Evolutionary conservation across 2,113 vertebrate genomes (phyloP).

Genomic region (Mobula hypostoma): DNA sequence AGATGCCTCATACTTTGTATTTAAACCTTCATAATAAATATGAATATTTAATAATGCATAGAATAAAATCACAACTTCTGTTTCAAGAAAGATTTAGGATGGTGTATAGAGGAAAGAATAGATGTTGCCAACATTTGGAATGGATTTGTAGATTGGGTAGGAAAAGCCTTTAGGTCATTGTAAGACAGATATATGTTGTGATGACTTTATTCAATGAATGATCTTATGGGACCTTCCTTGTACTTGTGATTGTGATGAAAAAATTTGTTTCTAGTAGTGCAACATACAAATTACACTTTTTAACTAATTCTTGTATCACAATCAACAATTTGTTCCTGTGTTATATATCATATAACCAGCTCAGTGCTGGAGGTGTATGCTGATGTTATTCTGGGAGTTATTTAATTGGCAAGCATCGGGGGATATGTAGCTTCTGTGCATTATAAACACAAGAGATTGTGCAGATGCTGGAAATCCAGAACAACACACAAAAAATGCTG

Average conservation of each 20-base stretch:
- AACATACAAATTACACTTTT: background rate
- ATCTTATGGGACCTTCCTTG: background rate
- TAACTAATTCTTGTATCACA: background rate
- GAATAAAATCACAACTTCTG: background rate
- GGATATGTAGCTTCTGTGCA: background rate
- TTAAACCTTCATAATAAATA: background rate
- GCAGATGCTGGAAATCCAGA: too few relatives aligned
- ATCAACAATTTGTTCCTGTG: background rate
- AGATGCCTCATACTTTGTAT: background rate
- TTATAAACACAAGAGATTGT: background rate
- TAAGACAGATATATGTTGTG: background rate
- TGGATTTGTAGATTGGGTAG: too few relatives aligned
- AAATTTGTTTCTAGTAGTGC: background rate
- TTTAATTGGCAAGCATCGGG: background rate
- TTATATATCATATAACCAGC: background rate
- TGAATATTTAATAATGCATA: background rate
- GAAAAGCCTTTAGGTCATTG: background rate
- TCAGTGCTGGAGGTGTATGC: too few relatives aligned
- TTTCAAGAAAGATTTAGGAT: background rate
- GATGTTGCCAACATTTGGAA: background rate
- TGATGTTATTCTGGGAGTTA: background rate
- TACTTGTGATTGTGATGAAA: background rate
- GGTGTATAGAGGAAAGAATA: background rate
- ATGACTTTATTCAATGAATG: background rate
- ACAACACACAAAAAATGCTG: too few relatives aligned